phyloP scores from a whole-genome alignment of 2,113 vertebrate species.

The Salvator merianae region DNA sequence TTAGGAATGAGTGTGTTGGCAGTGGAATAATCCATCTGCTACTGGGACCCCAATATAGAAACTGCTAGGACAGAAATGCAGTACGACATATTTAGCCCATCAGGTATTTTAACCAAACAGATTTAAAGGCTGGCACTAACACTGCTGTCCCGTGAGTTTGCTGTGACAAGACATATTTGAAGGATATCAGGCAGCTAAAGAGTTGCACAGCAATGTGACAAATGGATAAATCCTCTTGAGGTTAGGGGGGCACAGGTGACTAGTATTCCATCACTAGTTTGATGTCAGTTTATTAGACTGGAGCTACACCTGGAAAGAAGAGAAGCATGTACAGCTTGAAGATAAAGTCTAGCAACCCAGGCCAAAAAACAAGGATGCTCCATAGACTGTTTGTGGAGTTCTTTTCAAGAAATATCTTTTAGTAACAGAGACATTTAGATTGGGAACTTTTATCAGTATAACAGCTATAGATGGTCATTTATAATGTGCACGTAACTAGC shows the following conservation, averaged over 20 bases:
- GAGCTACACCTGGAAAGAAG: neutral
- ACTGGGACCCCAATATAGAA: conserved; percentile 3
- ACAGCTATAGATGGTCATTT: neutral
- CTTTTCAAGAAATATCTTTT: neutral
- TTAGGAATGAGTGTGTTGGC: conserved; percentile 46
- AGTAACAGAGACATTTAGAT: neutral
- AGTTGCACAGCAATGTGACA: neutral
- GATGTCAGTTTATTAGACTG: conserved; percentile 7
- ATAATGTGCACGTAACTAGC: neutral
- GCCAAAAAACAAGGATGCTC: neutral
- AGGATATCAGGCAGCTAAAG: conserved; percentile 19
- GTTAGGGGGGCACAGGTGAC: neutral
- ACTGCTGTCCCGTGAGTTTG: rapidly evolving
- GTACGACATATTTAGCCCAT: neutral
- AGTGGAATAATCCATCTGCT: neutral
- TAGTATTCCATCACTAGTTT: conserved; percentile 26
- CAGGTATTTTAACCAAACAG: neutral
- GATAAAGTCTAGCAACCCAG: neutral
- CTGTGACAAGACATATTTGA: conserved; percentile 1
- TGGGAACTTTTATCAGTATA: neutral
- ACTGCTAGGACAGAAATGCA: neutral
- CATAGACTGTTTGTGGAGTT: neutral
- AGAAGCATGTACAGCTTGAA: neutral
- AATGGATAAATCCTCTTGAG: conserved; percentile 20
- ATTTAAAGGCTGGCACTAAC: conserved; percentile 16